These are phyloP conservation scores for Patella depressa DNA, from an alignment of 2,888 invertebrate species.

Conservation along the genomic window DNA sequence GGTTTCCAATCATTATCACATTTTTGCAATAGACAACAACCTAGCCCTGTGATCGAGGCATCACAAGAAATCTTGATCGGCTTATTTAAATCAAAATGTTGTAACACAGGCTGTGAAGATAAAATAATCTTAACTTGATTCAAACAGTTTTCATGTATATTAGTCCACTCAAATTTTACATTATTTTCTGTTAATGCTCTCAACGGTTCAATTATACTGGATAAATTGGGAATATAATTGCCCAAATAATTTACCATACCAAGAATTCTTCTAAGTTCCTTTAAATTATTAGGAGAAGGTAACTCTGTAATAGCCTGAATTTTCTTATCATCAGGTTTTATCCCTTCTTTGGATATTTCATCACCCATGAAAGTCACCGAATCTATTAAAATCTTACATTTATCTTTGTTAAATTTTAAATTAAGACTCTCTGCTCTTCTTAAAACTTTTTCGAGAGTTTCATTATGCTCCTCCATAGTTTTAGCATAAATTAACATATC, in stretches of 20 bases:
- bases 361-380: background rate
- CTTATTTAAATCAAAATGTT: constrained; percentile 7
- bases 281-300: background rate
- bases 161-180: constrained; percentile 10
- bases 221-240: background rate
- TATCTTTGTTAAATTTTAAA: constrained; percentile 1
- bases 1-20: background rate
- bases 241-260: constrained; percentile 8
- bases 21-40: background rate
- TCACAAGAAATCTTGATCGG: background rate
- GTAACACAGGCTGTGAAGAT: background rate
- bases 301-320: constrained; percentile 2
- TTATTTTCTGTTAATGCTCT: background rate
- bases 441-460: background rate
- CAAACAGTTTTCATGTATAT: background rate
- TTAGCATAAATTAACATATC: constrained; percentile 4
- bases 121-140: background rate
- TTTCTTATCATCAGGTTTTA: background rate
- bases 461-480: background rate
- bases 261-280: background rate
- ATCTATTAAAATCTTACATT: constrained; percentile 6
- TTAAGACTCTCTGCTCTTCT: background rate
- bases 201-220: background rate
- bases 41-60: background rate
- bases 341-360: background rate